Evolutionary conservation across 2,797 vertebrate species (phyloP).

Genomic region (Phoeniculus purpureus): DNA sequence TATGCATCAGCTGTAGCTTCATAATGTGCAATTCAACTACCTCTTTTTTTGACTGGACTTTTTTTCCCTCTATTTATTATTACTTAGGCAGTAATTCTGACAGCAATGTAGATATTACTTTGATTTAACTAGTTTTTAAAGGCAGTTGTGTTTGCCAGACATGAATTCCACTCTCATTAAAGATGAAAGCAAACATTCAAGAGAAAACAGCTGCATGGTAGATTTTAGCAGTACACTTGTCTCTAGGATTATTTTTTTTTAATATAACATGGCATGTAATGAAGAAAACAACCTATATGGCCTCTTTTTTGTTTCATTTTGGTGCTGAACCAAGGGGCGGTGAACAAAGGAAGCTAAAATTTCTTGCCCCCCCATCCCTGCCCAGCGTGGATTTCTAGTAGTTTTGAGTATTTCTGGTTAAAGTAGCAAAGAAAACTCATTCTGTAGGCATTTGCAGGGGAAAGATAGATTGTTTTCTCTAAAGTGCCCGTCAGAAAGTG

Average conservation of each 20-base stretch:
- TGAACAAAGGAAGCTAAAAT: constrained; percentile 19
- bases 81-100: constrained; percentile 30
- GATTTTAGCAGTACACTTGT: not conserved
- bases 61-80: constrained; percentile 17
- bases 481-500: not conserved
- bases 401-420: constrained; percentile 5
- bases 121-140: constrained; percentile 62
- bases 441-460: not conserved
- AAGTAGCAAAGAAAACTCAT: constrained; percentile 8
- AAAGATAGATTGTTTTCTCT: not conserved
- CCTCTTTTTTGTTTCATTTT: constrained; percentile 4
- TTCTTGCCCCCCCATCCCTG: not conserved
- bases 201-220: constrained; percentile 32
- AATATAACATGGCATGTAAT: not conserved
- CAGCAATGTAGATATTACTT: constrained; percentile 43
- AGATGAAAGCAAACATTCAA: constrained; percentile 37
- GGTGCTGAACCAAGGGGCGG: not conserved
- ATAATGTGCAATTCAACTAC: not conserved
- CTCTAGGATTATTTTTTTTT: constrained; percentile 35
- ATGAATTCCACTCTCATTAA: constrained; percentile 12
- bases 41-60: not conserved
- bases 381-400: not conserved
- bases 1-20: not conserved
- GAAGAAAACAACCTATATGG: not conserved
- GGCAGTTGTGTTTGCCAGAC: constrained; percentile 39